A percentile compares a stretch with the other conserved stretches of the same genome.
Conservation (phyloP, 2,113 vertebrate genomes). For the Nothoprocta pentlandii region DNA sequence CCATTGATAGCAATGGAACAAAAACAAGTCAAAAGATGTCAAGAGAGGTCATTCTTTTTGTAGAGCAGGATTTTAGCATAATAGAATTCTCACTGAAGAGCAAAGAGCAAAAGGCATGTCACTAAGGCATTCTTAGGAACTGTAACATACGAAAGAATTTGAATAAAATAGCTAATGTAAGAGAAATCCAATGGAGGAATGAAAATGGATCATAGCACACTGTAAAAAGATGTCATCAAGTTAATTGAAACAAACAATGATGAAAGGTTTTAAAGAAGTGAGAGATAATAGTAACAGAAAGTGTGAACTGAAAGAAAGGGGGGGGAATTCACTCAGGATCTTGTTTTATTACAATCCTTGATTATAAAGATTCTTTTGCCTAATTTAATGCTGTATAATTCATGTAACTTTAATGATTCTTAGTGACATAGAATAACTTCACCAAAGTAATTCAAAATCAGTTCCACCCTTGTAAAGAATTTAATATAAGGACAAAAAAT, state of each 20-base stretch:
- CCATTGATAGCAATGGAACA: neutral
- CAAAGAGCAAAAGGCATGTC: neutral
- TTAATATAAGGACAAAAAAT: neutral
- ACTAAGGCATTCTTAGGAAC: neutral
- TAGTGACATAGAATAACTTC: neutral
- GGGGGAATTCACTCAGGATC: neutral
- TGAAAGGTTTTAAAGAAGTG: neutral
- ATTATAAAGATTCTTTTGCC: neutral
- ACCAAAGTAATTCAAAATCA: neutral
- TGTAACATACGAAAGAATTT: neutral
- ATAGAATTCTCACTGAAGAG: neutral
- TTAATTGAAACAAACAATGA: neutral
- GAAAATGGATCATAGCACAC: neutral
- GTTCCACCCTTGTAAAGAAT: neutral
- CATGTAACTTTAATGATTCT: neutral
- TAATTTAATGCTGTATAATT: neutral
- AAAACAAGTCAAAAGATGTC: neutral
- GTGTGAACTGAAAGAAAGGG: neutral
- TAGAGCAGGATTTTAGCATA: neutral
- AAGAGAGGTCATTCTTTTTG: neutral
- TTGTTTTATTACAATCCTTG: neutral
- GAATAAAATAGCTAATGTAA: neutral
- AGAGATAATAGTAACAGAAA: neutral
- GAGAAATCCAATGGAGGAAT: neutral
- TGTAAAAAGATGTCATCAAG: neutral